Percentiles rank a stretch among this genome's conserved stretches.
Evolutionary conservation across 1,140 invertebrate genomes (phyloP).

Genomic region (Drosophila nannoptera): DNA sequence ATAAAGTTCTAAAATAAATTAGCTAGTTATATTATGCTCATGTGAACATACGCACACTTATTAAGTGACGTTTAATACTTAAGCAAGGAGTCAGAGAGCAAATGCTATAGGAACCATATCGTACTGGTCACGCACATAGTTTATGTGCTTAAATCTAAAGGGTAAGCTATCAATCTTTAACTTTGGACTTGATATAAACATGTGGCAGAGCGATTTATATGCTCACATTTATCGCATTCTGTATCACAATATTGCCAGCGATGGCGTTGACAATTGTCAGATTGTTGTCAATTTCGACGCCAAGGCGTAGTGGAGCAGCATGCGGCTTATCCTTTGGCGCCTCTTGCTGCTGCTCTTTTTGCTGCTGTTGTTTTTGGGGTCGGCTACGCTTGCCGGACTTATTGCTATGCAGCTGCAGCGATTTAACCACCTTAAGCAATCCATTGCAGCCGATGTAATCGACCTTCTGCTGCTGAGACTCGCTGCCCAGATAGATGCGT

Average conservation of each 20-base stretch:
- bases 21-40: too few species aligned
- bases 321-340: constrained; percentile 5
- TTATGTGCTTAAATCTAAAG: constrained; percentile 10
- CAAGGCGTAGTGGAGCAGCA: background rate
- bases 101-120: constrained; percentile 43
- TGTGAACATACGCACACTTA: constrained; percentile 15
- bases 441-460: constrained; percentile 76
- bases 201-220: constrained; percentile 29
- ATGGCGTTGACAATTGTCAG: constrained; percentile 55
- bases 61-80: constrained; percentile 35
- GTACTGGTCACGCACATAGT: constrained; percentile 4
- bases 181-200: constrained; percentile 23
- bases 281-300: constrained; percentile 57
- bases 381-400: constrained; percentile 31
- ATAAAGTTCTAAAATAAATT: background rate
- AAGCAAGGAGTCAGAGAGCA: constrained; percentile 30
- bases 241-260: constrained; percentile 69
- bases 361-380: too few species aligned
- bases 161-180: constrained; percentile 33
- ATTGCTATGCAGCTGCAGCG: constrained; percentile 49
- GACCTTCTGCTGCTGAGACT: constrained; percentile 58
- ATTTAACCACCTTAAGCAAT: constrained; percentile 66
- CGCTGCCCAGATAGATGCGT: constrained; percentile 68
- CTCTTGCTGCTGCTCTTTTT: background rate
- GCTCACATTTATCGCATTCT: constrained; percentile 74